Conservation (phyloP, 2,888 invertebrate genomes). For the Drosophila eohydei region DNA sequence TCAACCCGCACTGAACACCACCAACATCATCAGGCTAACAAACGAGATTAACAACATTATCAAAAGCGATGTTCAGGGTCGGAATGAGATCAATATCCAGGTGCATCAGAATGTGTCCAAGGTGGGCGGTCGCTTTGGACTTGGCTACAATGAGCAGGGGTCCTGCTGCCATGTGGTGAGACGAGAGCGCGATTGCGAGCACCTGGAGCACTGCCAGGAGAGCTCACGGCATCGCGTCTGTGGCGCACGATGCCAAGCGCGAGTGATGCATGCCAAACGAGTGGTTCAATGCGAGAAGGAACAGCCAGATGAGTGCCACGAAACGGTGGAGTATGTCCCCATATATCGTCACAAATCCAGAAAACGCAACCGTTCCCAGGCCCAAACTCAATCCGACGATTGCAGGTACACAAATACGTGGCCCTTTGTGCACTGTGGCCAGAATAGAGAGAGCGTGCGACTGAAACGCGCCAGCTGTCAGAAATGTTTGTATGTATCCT, state of each 20-base stretch:
- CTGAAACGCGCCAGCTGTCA: constrained; percentile 47
- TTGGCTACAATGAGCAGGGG: constrained; percentile 81
- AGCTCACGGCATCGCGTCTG: constrained; percentile 78
- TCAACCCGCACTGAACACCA: constrained; percentile 65
- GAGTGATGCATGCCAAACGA: constrained; percentile 76
- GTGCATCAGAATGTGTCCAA: constrained; percentile 79
- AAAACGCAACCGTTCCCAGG: neutral
- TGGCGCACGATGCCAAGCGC: constrained; percentile 79
- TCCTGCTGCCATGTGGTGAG: constrained; percentile 81
- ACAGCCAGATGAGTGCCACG: constrained; percentile 56
- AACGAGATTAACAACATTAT: constrained; percentile 82
- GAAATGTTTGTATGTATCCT: constrained; percentile 58
- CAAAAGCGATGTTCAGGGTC: constrained; percentile 71
- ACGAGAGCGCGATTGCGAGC: constrained; percentile 60
- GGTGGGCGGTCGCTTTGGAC: constrained; percentile 82
- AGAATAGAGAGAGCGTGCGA: neutral
- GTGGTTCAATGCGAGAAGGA: constrained; percentile 62
- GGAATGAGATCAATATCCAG: constrained; percentile 77
- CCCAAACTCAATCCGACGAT: neutral
- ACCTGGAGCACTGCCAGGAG: constrained; percentile 58
- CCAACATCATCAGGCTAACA: constrained; percentile 78
- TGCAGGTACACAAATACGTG: constrained; percentile 55
- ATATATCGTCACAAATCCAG: constrained; percentile 31
- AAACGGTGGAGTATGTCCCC: constrained; percentile 74
- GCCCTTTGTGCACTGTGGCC: constrained; percentile 66